Percentiles rank a stretch among this genome's conserved stretches.
Evolutionary conservation across 2,113 vertebrate species (phyloP).

Genomic region (Cygnus atratus): DNA sequence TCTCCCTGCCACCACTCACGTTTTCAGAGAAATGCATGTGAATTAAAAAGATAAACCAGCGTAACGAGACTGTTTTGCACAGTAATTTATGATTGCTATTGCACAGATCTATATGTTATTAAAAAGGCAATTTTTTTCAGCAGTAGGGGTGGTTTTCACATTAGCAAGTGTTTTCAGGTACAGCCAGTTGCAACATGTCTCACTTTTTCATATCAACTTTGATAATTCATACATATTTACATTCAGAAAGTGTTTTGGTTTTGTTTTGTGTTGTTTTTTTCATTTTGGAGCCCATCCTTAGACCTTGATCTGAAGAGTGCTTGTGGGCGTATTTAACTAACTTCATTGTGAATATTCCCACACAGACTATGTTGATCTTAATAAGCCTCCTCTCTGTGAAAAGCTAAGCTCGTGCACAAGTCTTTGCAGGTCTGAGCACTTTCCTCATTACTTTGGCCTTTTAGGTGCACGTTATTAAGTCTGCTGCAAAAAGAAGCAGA

Average conservation of each 20-base stretch:
- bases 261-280: not conserved
- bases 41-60: not conserved
- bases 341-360: conserved; percentile 22
- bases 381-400: not conserved
- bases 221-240: not conserved
- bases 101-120: not conserved
- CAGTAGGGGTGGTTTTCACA: not conserved
- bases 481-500: not conserved
- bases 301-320: not conserved
- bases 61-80: not conserved
- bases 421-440: conserved; percentile 4
- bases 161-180: not conserved
- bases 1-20: not conserved
- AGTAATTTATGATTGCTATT: not conserved
- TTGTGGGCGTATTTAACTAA: conserved; percentile 5
- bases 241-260: conserved; percentile 32
- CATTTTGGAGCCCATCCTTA: conserved; percentile 3
- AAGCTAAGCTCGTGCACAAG: not conserved
- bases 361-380: not conserved
- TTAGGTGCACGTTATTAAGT: not conserved
- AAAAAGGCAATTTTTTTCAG: not conserved
- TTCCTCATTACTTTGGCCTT: not conserved
- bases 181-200: not conserved
- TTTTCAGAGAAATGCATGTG: not conserved
- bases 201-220: not conserved